Percentiles rank a stretch among this genome's conserved stretches.
phyloP scores from a whole-genome alignment of 2,888 invertebrate species.

The Drosophila leonis region DNA sequence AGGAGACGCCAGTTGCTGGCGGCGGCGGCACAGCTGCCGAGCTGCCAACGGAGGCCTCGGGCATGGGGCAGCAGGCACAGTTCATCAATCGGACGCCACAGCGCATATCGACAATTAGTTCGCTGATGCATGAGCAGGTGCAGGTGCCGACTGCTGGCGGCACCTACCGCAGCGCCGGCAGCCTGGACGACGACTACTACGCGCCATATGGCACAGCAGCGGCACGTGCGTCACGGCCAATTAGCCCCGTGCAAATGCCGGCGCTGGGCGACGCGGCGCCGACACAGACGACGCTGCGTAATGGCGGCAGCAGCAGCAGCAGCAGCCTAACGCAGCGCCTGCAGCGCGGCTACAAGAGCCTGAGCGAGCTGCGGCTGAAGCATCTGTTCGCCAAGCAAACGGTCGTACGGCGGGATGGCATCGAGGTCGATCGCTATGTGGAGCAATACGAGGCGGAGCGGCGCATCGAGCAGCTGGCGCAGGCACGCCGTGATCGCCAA shows the following conservation, averaged over 20 bases:
- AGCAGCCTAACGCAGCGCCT: constrained; percentile 74
- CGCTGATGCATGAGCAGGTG: constrained; percentile 75
- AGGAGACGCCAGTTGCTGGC: constrained; percentile 2
- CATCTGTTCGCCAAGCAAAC: constrained; percentile 83
- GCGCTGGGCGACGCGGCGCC: background rate
- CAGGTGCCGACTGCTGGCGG: constrained; percentile 25
- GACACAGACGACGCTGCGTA: background rate
- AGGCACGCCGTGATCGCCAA: constrained; percentile 68
- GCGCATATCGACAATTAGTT: constrained; percentile 84
- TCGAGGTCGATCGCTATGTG: constrained; percentile 81
- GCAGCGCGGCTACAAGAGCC: constrained; percentile 82
- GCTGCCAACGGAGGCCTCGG: background rate
- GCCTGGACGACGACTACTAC: constrained; percentile 81
- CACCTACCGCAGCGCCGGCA: constrained; percentile 78
- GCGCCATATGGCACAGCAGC: constrained; percentile 45
- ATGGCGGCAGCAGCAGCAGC: constrained; percentile 42
- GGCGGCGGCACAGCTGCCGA: background rate
- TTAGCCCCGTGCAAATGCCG: constrained; percentile 64
- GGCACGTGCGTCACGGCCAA: constrained; percentile 58
- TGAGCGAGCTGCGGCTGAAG: constrained; percentile 83
- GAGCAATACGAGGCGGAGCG: constrained; percentile 79
- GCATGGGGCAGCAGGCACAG: constrained; percentile 56
- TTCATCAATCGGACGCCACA: constrained; percentile 83
- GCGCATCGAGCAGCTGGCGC: constrained; percentile 59
- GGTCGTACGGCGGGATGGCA: constrained; percentile 78